Evolutionary conservation across 2,888 invertebrate genomes (phyloP), one percentile per base, ranked within the genome.

Genomic region (Octonoba sinensis): DNA sequence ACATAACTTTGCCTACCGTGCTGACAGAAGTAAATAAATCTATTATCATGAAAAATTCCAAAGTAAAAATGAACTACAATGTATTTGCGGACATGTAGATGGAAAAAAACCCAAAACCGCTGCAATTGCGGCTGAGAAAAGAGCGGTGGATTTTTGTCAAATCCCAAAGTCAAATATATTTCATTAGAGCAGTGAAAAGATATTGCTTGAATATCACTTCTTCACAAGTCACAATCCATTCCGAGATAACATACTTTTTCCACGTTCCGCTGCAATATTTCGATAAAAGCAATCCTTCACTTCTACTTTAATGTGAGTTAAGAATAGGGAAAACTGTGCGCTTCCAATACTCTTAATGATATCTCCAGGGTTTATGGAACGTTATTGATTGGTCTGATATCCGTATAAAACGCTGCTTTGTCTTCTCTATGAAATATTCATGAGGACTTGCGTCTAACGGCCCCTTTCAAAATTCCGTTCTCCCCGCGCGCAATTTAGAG

Each of bases 381-480:
- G 69, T 74, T 81, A 81, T 81, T 81, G 79, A 81, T 81, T 81
- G 69, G 72, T 12, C 36, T 22, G 79, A 81, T 73, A 81, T 69
- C 69, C 62, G 69, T 36, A 73, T 69, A 81, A 81, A 73, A 73
- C 64, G 73, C 64, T 57, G n/a, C 73, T 36, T 36, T 36, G 36
- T 36, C 36, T 16, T 49, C 44, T 56, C 73, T 69, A 81, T 81
- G 60, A 73, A 81, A 81, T 81, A 81, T 81, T 81, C 79, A 81
- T 81, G 72, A 65, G 54, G n/a, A 44, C 51, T 67, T 64, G 74
- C 73, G 69, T 54, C 62, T 81, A 64, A 69, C 36, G 36, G 36
- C 3, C 36, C 36, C 36, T 36, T 36, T 36, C 36, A 36, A 36
- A 36, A 36, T 36, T 36, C 36, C 36, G 36, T 36, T 11, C 36